phyloP scores from a whole-genome alignment of 2,113 vertebrate genomes.

The Anarhynchus alexandrinus region DNA sequence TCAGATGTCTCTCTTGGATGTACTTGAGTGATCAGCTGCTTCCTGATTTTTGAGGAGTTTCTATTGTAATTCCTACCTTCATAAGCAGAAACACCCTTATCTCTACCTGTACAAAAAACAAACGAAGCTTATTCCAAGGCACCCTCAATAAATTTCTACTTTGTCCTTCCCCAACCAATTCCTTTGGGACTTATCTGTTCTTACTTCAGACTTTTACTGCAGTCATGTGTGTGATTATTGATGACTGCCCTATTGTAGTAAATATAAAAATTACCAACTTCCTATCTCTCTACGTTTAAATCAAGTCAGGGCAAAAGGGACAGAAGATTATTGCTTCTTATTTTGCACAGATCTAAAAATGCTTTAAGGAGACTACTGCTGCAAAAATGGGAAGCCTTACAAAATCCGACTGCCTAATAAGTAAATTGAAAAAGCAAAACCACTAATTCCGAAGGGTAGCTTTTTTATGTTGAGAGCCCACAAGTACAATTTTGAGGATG shows the following conservation, averaged over 20 bases:
- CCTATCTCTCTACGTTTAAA: not conserved
- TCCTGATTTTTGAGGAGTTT: not conserved
- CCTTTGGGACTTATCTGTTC: not conserved
- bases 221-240: not conserved
- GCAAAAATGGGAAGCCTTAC: constrained; percentile 25
- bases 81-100: not conserved
- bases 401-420: not conserved
- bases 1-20: not conserved
- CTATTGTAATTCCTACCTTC: not conserved
- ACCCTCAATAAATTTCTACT: not conserved
- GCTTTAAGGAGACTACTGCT: constrained; percentile 27
- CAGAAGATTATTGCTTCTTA: not conserved
- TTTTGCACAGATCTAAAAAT: constrained; percentile 35
- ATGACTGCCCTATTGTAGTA: not conserved
- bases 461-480: constrained; percentile 9
- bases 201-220: constrained; percentile 10
- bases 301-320: constrained; percentile 8
- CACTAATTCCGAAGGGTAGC: not conserved
- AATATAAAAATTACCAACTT: constrained; percentile 40
- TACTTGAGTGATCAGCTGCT: not conserved
- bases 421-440: constrained; percentile 7
- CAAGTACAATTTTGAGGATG: not conserved
- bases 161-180: constrained; percentile 6
- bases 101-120: not conserved
- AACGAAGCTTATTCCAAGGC: not conserved